Base-by-base conservation (phyloP, 2,888 invertebrate genomes). In the Nephrotoma guestfalica region DNA sequence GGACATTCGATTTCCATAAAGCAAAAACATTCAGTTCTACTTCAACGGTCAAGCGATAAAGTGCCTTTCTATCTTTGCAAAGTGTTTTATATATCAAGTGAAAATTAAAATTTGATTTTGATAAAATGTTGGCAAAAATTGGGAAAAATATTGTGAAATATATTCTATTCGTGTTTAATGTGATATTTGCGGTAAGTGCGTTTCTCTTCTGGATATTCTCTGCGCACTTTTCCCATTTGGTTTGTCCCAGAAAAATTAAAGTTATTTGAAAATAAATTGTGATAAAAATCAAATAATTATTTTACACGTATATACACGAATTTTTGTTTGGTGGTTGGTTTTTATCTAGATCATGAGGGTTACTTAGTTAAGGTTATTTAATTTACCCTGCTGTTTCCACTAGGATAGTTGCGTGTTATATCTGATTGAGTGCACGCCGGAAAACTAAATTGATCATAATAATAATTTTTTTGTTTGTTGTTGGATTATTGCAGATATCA, bases 81-180 rank as follows among this genome's bases (percentile, higher is more conserved):
- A 7, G 18, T 71, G 71, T 13, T 30, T 30, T 3, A 30, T 30
- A 30, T 30, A 30, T 6, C 51, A 71, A 71, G 71, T 71, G 71
- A 71, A 9, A 71, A 71, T 18, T 71, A 71, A 71, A 51, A 15
- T 92, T 30, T 30, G 30, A 30, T 2, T 15, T 51, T 51, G 30
- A 30, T 18, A 71, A 30, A 71, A 71, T 71, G 71, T 30, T 71
- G 7, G 30, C 9, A 11, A 71, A 71, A 71, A 30, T 93, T 87
- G 93, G 93, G 87, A 93, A 93, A 92, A 93, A 91, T 89, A 89
- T 92, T 86, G 93, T 94, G 87, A 94, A 94, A 91, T 94, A 94
- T 89, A 89, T 94, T 83, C 90, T 94, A 85, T 94, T 94, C 89
- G 90, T 93, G 88, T 94, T 94, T 90, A 94, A 94, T 90, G 90